Conservation (phyloP, 92 coral and sea anemone genomes). For the Bergia sp. region DNA sequence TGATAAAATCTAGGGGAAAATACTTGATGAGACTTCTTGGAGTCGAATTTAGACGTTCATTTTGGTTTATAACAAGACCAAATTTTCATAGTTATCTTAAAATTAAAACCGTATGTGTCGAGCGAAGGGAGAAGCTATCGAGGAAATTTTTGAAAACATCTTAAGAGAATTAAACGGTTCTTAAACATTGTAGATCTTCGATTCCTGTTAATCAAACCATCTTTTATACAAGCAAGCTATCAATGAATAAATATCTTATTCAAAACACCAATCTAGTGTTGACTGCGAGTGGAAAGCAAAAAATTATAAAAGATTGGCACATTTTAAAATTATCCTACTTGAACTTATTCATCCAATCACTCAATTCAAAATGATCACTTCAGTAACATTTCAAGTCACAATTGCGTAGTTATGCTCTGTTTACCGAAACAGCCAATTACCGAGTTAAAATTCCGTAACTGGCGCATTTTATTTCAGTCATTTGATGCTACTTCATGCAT, state of each 20-base stretch:
- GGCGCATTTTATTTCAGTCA: neutral
- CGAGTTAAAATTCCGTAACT: neutral
- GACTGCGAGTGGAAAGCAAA: neutral
- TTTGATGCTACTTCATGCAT: neutral
- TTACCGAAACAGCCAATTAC: neutral
- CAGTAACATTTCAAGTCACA: neutral
- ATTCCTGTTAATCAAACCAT: neutral
- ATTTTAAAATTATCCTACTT: neutral
- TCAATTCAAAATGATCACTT: neutral
- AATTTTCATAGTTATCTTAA: too few species aligned
- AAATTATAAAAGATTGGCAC: neutral
- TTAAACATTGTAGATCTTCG: neutral
- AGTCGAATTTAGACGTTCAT: too few species aligned
- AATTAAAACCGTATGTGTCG: too few species aligned
- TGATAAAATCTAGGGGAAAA: too few species aligned
- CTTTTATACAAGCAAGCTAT: conserved; percentile 5
- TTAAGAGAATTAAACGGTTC: neutral
- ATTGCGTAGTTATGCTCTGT: neutral
- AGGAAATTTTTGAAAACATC: neutral
- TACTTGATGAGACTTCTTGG: too few species aligned
- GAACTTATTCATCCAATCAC: neutral
- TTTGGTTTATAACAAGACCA: too few species aligned
- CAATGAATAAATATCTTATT: neutral
- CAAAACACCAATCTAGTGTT: neutral
- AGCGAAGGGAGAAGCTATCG: too few species aligned